A percentile compares a stretch with the other conserved stretches of the same genome.
These are phyloP conservation scores for Acleris sparsana DNA, from an alignment of 2,888 invertebrate genomes.

Conservation along the genomic window DNA sequence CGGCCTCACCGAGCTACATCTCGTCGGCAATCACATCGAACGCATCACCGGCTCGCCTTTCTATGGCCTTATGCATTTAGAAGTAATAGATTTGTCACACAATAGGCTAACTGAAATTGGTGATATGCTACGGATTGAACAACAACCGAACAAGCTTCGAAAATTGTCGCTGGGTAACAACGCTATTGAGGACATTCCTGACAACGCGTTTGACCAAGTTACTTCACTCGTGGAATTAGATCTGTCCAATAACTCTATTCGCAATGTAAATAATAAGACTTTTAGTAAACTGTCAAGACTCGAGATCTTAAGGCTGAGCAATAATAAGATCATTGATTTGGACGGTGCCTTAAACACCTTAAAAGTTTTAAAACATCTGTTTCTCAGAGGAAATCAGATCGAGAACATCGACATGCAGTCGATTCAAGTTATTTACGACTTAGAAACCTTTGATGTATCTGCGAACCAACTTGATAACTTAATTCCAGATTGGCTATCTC, in stretches of 20 bases:
- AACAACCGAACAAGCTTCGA: constrained; percentile 55
- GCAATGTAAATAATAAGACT: constrained; percentile 61
- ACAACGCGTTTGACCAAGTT: constrained; percentile 58
- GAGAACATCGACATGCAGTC: constrained; percentile 61
- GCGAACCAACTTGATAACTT: constrained; percentile 60
- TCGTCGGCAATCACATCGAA: constrained; percentile 55
- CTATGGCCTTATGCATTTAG: constrained; percentile 52
- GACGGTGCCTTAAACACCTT: constrained; percentile 71
- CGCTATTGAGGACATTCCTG: constrained; percentile 53
- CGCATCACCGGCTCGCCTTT: constrained; percentile 57
- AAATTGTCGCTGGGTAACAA: constrained; percentile 61
- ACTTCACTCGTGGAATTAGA: constrained; percentile 63
- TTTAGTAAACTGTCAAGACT: constrained; percentile 65
- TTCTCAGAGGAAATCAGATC: constrained; percentile 62
- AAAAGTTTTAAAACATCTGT: constrained; percentile 63
- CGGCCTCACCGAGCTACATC: constrained; percentile 53
- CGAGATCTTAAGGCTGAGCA: constrained; percentile 57
- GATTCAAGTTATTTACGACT: constrained; percentile 63
- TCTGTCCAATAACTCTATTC: constrained; percentile 62
- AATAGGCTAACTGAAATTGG: constrained; percentile 58
- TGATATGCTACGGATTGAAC: constrained; percentile 61
- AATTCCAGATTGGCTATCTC: constrained; percentile 59
- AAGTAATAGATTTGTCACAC: constrained; percentile 60
- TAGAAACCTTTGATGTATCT: constrained; percentile 73
- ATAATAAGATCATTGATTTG: constrained; percentile 66